phyloP scores from a whole-genome alignment of 1,140 invertebrate species.

The Cotesia chilonis region DNA sequence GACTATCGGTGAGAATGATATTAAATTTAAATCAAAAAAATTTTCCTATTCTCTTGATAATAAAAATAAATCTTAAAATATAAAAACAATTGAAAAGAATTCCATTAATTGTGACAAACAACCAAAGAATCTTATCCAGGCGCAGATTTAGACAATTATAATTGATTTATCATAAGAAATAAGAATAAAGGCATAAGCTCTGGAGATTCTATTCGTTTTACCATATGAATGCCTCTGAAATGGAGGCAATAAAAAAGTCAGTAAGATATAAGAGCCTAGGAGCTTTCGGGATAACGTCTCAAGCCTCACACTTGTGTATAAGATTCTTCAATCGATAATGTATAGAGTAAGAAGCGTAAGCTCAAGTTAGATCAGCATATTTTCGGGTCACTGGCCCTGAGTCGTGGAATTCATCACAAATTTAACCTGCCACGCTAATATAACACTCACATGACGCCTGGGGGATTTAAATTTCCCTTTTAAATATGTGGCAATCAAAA shows the following conservation, averaged over 20 bases:
- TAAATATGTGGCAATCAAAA: not conserved
- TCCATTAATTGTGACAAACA: too few species aligned
- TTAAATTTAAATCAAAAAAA: not conserved
- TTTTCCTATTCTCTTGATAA: too few species aligned
- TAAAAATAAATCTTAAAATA: too few species aligned
- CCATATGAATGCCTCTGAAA: constrained; percentile 9
- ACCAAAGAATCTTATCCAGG: too few species aligned
- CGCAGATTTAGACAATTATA: constrained; percentile 12
- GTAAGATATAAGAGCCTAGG: constrained; percentile 9
- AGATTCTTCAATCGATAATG: constrained; percentile 12
- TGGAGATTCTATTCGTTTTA: constrained; percentile 15
- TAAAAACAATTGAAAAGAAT: too few species aligned
- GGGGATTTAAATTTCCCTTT: not conserved
- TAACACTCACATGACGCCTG: not conserved
- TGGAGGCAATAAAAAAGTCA: constrained; percentile 29
- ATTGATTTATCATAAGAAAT: constrained; percentile 10
- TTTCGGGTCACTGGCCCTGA: constrained; percentile 19
- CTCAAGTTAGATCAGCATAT: constrained; percentile 21
- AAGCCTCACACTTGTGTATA: not conserved
- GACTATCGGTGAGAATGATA: too few species aligned
- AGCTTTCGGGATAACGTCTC: constrained; percentile 1
- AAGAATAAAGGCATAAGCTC: not conserved
- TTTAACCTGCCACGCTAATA: not conserved
- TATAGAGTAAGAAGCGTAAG: constrained; percentile 4
- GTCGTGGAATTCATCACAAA: not conserved